These are phyloP conservation scores for Sapajus apella DNA, from an alignment of 2,113 vertebrate species.

Conservation along the genomic window DNA sequence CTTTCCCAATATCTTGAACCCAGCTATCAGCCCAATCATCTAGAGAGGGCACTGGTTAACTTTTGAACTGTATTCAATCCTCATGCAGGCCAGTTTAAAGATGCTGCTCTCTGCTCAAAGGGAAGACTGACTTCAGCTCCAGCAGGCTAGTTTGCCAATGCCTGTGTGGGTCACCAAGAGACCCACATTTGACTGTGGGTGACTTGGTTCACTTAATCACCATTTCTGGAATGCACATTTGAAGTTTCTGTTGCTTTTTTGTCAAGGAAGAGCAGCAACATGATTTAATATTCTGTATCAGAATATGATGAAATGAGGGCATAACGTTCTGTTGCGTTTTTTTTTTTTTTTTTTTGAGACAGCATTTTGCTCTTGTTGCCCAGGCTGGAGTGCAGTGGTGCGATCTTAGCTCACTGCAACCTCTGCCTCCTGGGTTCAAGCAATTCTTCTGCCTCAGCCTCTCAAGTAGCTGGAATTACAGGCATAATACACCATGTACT, in stretches of 20 bases:
- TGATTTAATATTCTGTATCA: constrained; percentile 12
- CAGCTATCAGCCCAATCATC: neutral
- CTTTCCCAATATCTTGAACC: neutral
- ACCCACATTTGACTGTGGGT: neutral
- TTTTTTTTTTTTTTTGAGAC: too few species aligned
- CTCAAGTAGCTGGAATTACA: too few species aligned
- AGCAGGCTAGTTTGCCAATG: neutral
- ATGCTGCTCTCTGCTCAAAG: neutral
- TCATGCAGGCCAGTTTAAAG: neutral
- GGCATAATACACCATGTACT: too few species aligned
- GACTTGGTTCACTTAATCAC: neutral
- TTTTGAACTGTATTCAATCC: too few species aligned
- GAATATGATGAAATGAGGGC: neutral
- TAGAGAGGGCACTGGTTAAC: neutral
- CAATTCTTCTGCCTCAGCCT: too few species aligned
- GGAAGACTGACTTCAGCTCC: neutral
- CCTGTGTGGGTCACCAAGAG: neutral
- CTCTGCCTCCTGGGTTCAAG: too few species aligned
- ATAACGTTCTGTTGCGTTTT: neutral
- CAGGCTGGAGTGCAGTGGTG: too few species aligned
- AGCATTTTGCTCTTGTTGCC: too few species aligned
- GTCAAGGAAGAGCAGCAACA: neutral
- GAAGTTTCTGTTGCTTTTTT: neutral
- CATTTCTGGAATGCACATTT: neutral
- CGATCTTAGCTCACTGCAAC: too few species aligned